Conservation (phyloP, 2,888 invertebrate genomes). For the Platycnemis pennipes region DNA sequence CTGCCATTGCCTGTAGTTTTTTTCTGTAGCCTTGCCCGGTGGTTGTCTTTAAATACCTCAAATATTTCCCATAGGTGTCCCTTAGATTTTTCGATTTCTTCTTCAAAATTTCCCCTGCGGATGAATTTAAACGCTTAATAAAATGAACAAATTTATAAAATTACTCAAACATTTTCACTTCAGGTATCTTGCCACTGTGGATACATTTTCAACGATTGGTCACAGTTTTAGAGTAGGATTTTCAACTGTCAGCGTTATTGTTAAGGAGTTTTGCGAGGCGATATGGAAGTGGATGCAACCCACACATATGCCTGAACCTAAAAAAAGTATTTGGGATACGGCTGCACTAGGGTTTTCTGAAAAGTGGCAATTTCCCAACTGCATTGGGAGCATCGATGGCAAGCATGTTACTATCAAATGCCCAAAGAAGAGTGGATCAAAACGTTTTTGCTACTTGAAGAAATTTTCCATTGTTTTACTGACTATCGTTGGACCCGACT, state of each 20-base stretch:
- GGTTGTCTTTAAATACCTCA: no score
- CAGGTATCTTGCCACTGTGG: neutral
- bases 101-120: no score
- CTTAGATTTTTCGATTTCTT: no score
- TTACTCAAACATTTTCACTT: neutral
- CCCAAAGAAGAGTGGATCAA: no score
- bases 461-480: no score
- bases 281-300: neutral
- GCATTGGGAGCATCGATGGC: neutral
- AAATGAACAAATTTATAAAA: neutral
- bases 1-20: no score
- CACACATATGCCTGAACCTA: neutral
- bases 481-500: no score
- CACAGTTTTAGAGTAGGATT: neutral
- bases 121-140: no score
- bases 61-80: no score
- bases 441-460: no score
- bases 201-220: neutral
- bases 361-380: conserved; percentile 23
- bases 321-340: neutral
- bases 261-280: neutral
- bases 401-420: neutral
- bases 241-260: neutral
- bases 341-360: neutral
- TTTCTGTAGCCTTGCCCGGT: no score